Conservation (phyloP, 2,888 invertebrate genomes). For the Leucoptera coffeella region DNA sequence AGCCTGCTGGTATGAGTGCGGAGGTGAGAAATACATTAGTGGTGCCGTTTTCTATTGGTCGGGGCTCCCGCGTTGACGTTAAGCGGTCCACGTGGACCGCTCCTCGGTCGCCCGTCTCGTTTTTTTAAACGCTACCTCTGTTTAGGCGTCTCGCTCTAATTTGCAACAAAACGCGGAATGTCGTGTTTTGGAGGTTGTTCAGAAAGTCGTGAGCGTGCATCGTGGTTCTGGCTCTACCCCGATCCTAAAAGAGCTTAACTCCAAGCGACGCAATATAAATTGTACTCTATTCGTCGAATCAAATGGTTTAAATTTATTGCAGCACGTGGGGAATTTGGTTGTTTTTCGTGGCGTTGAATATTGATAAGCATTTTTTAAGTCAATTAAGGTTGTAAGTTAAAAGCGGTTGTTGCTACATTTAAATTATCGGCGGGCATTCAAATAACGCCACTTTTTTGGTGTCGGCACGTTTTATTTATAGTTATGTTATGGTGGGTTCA, state of each 20-base stretch:
- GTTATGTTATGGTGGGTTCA: slow-evolving; percentile 32
- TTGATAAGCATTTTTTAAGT: slow-evolving; percentile 54
- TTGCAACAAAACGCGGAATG: slow-evolving; percentile 53
- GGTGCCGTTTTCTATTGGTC: slow-evolving; percentile 53
- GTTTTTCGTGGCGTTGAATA: slow-evolving; percentile 17
- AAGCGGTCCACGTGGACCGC: slow-evolving; percentile 52
- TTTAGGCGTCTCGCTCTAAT: slow-evolving; percentile 50
- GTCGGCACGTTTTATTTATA: slow-evolving; percentile 50
- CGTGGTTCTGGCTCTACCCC: slow-evolving; percentile 36
- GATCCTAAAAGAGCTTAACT: slow-evolving; percentile 23
- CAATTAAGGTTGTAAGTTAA: slow-evolving; percentile 55
- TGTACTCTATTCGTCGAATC: slow-evolving; percentile 3
- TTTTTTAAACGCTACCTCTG: slow-evolving; percentile 40
- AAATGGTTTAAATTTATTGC: slow-evolving; percentile 15
- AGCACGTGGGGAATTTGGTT: slow-evolving; percentile 10
- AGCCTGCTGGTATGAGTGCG: slow-evolving; percentile 45
- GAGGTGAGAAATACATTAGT: slow-evolving; percentile 57
- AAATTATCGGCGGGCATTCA: slow-evolving; percentile 53
- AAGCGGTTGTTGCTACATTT: slow-evolving; percentile 55
- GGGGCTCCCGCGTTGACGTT: slow-evolving; percentile 51
- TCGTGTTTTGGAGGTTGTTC: slow-evolving; percentile 53
- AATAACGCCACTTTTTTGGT: slow-evolving; percentile 51
- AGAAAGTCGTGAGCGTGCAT: slow-evolving; percentile 55
- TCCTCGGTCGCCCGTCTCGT: slow-evolving; percentile 43
- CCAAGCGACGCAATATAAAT: slow-evolving; percentile 9